Percentiles rank a stretch among this genome's conserved stretches.
Evolutionary conservation across 2,797 vertebrate genomes (phyloP).

Genomic region (Notamacropus eugenii): DNA sequence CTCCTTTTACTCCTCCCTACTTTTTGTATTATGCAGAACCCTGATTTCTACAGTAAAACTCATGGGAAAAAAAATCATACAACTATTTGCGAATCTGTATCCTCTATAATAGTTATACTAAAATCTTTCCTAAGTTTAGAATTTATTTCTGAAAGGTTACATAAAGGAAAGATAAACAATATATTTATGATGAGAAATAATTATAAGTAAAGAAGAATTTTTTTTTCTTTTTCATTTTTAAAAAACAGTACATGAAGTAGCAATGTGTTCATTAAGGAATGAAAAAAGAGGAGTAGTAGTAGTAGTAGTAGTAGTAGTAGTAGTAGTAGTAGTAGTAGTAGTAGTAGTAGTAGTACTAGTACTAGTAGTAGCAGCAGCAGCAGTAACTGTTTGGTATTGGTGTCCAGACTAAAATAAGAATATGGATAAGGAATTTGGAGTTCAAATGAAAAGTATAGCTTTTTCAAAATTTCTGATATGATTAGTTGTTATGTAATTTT

Average conservation of each 20-base stretch:
- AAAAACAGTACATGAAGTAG: not conserved
- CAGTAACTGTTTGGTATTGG: not conserved
- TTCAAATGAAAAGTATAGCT: conserved; percentile 25
- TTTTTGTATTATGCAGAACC: not conserved
- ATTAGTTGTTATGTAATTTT: conserved; percentile 9
- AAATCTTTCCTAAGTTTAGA: not conserved
- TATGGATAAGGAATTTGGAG: not conserved
- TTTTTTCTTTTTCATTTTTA: not conserved
- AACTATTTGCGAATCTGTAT: not conserved
- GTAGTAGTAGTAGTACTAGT: too few species aligned
- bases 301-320: too few species aligned
- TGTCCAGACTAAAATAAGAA: not conserved
- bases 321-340: too few species aligned
- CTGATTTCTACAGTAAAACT: not conserved
- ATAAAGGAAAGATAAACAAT: not conserved
- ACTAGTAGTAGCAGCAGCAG: not conserved
- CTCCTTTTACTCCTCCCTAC: not conserved
- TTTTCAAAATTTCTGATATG: conserved; percentile 18
- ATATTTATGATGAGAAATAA: not conserved
- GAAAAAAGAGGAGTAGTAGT: not conserved
- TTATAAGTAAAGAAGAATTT: not conserved
- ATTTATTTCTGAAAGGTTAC: not conserved
- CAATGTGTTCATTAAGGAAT: not conserved
- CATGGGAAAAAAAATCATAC: not conserved
- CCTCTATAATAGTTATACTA: not conserved